Evolutionary conservation across 30 jellyfish, hydroid and myxozoan species (phyloP).

Genomic region (Rhopilema esculentum): DNA sequence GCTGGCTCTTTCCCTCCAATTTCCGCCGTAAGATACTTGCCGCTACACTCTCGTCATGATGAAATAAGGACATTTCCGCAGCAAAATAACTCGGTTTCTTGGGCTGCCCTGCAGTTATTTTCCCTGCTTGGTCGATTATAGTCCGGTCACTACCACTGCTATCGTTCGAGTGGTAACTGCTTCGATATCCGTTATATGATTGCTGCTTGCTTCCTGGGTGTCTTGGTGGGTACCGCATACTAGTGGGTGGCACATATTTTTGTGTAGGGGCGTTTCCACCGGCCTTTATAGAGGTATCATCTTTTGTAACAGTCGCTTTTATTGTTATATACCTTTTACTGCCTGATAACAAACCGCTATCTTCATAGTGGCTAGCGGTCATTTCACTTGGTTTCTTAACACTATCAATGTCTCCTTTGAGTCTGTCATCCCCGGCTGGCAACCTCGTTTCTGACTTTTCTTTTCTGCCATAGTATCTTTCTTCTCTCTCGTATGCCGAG

Average conservation of each 20-base stretch:
- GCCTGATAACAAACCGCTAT: neutral
- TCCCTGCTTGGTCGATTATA: neutral
- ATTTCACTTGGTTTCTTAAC: slow-evolving; percentile 20
- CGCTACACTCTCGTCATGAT: slow-evolving; percentile 45
- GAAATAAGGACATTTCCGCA: slow-evolving; percentile 71
- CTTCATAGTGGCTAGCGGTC: slow-evolving; percentile 3
- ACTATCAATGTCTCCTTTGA: slow-evolving; percentile 38
- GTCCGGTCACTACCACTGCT: slow-evolving; percentile 24
- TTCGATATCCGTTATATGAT: neutral
- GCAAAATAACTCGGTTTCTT: slow-evolving; percentile 61
- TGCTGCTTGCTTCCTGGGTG: slow-evolving; percentile 24
- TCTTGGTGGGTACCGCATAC: slow-evolving; percentile 76
- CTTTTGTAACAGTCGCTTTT: neutral
- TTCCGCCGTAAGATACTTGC: slow-evolving; percentile 47
- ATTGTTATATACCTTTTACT: neutral
- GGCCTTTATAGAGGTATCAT: slow-evolving; percentile 5
- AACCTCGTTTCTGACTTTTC: slow-evolving; percentile 35
- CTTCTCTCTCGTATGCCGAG: slow-evolving; percentile 65
- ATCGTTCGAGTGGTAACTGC: slow-evolving; percentile 37
- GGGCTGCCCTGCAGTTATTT: slow-evolving; percentile 8
- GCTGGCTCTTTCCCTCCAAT: slow-evolving; percentile 16
- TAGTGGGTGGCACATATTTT: slow-evolving; percentile 70
- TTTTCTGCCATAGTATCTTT: slow-evolving; percentile 18
- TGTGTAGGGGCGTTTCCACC: slow-evolving; percentile 19
- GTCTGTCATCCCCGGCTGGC: slow-evolving; percentile 48